Evolutionary conservation across 2,888 invertebrate species (phyloP).

Genomic region (Aleiodes leptofemur): DNA sequence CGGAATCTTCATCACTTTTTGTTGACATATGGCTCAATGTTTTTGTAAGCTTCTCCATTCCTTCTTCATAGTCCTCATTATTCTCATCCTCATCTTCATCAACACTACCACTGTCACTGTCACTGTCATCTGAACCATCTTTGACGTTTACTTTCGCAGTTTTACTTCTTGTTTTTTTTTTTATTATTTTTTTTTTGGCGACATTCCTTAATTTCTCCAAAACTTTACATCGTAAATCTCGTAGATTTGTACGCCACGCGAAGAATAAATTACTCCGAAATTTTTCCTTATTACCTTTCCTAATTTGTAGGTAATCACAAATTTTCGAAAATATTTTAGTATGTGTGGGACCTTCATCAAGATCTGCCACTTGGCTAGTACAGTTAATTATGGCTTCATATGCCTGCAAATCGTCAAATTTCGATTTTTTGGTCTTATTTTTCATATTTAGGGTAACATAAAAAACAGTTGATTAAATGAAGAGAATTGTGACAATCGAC

Average conservation of each 20-base stretch:
- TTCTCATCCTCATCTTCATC: too few species aligned
- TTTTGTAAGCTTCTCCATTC: too few species aligned
- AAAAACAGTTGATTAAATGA: too few species aligned
- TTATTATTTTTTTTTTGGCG: not conserved
- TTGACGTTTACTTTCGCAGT: too few species aligned
- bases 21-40: too few species aligned
- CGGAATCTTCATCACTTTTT: too few species aligned
- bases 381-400: slow-evolving; percentile 20
- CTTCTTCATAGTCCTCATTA: too few species aligned
- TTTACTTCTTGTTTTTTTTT: not conserved
- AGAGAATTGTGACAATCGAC: too few species aligned
- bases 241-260: slow-evolving; percentile 8
- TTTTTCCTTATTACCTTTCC: not conserved
- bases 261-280: slow-evolving; percentile 35
- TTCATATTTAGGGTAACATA: too few species aligned
- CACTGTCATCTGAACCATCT: too few species aligned
- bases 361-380: not conserved
- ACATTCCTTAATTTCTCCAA: not conserved
- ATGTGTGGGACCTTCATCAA: slow-evolving; percentile 1
- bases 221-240: slow-evolving; percentile 8
- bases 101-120: too few species aligned
- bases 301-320: slow-evolving; percentile 14
- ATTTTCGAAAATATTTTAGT: slow-evolving; percentile 15
- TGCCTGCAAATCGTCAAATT: not conserved
- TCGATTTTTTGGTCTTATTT: slow-evolving; percentile 3